These are phyloP conservation scores for Lichenostomus cassidix DNA, from an alignment of 2,113 vertebrate genomes.

Conservation along the genomic window DNA sequence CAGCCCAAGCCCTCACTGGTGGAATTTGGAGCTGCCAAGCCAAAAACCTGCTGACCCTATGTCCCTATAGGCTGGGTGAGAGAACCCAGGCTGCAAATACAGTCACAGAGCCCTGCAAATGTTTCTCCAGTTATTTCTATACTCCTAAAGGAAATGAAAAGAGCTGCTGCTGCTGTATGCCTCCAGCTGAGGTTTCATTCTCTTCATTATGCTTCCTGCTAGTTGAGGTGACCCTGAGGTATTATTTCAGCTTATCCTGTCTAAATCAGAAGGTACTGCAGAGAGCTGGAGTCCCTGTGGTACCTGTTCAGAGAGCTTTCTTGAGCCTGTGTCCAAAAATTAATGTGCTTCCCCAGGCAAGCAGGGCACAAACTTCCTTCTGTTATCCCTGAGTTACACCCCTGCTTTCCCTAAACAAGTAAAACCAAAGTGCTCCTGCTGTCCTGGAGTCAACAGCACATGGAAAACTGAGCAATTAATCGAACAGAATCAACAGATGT, in stretches of 20 bases:
- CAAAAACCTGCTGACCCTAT: background rate
- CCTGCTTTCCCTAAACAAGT: background rate
- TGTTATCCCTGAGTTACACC: background rate
- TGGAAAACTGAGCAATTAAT: background rate
- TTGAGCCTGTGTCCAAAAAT: accelerated
- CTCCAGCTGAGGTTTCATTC: background rate
- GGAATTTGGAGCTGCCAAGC: background rate
- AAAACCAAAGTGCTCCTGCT: background rate
- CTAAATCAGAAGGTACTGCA: background rate
- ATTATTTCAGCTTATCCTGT: background rate
- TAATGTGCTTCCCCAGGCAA: background rate
- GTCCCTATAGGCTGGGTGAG: accelerated
- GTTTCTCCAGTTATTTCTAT: background rate
- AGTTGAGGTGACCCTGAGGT: background rate
- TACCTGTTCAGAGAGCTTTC: background rate
- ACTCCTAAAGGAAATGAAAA: background rate
- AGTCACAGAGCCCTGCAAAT: background rate
- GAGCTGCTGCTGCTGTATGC: background rate
- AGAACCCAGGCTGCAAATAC: accelerated
- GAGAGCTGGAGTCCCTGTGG: background rate
- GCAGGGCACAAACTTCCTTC: background rate
- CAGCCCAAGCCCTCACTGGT: background rate
- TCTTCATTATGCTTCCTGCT: background rate
- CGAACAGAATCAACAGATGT: background rate
- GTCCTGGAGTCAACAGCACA: background rate